Evolutionary conservation across 2,888 invertebrate genomes (phyloP), one percentile per base, ranked within the genome.

Genomic region (Polymixis lichenea): DNA sequence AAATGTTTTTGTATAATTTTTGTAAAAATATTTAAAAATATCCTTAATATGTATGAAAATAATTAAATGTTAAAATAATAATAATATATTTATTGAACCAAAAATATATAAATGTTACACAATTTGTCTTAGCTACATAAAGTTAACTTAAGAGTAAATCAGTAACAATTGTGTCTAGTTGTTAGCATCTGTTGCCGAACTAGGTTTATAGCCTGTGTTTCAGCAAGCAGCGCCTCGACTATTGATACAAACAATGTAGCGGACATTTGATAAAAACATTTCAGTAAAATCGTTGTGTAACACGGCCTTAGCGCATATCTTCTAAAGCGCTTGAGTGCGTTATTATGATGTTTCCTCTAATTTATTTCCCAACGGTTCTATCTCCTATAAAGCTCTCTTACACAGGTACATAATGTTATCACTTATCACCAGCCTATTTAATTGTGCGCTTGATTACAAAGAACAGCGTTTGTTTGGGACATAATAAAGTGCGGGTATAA

Each of bases 401-500:
- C 80, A 68, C 85, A 72, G 83, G 82, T 81, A 71, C n/a, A n/a
- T 76, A 86, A 74, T 65, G 69, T 85, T 85, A 85, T 85, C 77
- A 73, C 64, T 85, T 85, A 87, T 85, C 77, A 60, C 64, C 66
- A 32, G 72, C 77, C 62, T 55, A 75, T 76, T 72, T 86, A 86
- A 84, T 84, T 78, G 80, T 87, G 66, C 60, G 58, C 77, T 79
- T 75, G 75, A 80, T 85, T 67, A 83, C 72, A 81, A 83, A 83
- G 78, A 72, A 69, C 32, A 73, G 55, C 73, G 73, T 79, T 87
- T 87, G 85, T 85, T 75, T 72, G 77, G 58, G 86, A 80, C 84
- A 83, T 84, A 89, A 89, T 89, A 88, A 90, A 90, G 87, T 89
- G 84, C 79, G 83, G 82, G 87, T 83, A 90, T 92, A 92, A 92